Evolutionary conservation across 2,113 vertebrate species (phyloP), one percentile per base, ranked within the genome.

Genomic region (Istiophorus platypterus): DNA sequence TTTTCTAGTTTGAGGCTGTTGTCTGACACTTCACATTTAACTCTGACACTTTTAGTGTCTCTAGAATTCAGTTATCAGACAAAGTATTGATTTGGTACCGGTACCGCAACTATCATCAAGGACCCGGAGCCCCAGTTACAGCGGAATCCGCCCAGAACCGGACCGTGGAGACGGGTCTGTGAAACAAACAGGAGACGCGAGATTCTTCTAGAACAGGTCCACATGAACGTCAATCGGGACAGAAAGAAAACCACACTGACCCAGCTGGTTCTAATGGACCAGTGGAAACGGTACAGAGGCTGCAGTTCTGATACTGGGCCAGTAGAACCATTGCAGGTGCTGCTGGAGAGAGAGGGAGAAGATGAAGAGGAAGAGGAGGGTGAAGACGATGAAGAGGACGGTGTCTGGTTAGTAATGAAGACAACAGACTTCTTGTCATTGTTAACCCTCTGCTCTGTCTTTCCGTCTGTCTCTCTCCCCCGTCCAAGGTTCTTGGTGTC

Each of bases 331-430:
- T 41, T 2, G 27, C 41, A 63, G 58, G 29, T 26, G 27, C 41
- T 76, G 41, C 64, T 52, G 26, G 41, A 22, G 56, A 70, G 27
- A 49, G 64, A 39, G 13, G 41, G 49, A 58, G 47, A 67, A 13
- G 58, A 20, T 5, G 29, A 22, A 31, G 45, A 57, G 1, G n/a
- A 15, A 10, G 57, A 63, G 12, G 29, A 49, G 4, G 85, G 52
- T 7, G 69, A 64, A 0, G 64, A 72, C 2, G 54, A 72, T 39
- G 57, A 56, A 39, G 76, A 86, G 89, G 82, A 86, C 90, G 86
- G 78, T 73, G 73, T 88, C 68, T 85, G 81, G 82, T 79, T 89
- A 90, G 92, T 92, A 93, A 92, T 94, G 93, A 92, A 93, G 86
- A 81, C 85, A 91, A 91, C 81, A 86, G 86, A 92, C 92, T 87